phyloP scores from a whole-genome alignment of 2,113 vertebrate species.

The Clarias magur region DNA sequence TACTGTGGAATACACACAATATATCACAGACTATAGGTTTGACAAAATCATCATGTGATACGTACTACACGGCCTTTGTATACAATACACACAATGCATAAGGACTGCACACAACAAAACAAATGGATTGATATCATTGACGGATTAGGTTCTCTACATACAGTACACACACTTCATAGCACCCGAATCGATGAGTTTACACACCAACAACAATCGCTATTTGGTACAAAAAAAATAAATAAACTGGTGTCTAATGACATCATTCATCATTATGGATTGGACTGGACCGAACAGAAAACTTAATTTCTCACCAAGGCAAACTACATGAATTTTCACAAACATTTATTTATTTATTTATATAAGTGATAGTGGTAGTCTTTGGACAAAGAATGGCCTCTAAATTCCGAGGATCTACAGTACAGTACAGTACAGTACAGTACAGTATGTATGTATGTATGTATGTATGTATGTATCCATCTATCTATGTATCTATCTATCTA shows the following conservation, averaged over 20 bases:
- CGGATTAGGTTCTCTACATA: background rate
- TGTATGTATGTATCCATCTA: too few relatives aligned
- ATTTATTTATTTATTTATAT: too few relatives aligned
- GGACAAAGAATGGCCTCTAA: background rate
- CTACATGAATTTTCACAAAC: background rate
- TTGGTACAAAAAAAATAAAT: background rate
- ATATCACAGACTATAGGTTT: background rate
- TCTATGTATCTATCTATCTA: too few relatives aligned
- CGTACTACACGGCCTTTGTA: background rate
- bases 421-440: too few relatives aligned
- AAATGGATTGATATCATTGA: background rate
- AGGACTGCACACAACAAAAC: background rate
- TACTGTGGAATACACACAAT: background rate
- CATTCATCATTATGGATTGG: slow-evolving; percentile 11
- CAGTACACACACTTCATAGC: background rate
- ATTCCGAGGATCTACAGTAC: background rate
- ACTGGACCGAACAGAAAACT: background rate
- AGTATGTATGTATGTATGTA: too few relatives aligned
- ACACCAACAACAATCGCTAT: background rate
- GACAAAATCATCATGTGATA: background rate
- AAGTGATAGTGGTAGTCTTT: background rate
- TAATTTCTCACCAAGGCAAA: background rate
- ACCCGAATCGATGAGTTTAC: background rate
- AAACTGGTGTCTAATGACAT: background rate
- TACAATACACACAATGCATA: background rate